A percentile compares a stretch with the other conserved stretches of the same genome.
Evolutionary conservation across 2,888 invertebrate genomes (phyloP).

Genomic region (Drosophila yooni): DNA sequence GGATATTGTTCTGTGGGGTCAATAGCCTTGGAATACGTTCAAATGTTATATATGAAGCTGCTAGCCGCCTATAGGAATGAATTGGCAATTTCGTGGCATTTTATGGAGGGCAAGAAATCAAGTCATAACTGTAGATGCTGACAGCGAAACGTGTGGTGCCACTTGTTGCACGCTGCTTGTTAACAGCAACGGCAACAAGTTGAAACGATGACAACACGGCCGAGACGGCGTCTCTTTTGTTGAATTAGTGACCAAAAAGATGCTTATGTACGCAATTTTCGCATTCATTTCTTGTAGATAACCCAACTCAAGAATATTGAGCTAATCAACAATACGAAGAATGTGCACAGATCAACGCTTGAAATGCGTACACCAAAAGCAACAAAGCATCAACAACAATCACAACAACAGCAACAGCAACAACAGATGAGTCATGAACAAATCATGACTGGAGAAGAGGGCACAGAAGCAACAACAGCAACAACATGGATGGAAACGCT

Average conservation of each 20-base stretch:
- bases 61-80: constrained; percentile 58
- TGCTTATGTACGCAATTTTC: constrained; percentile 26
- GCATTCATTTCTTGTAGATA: constrained; percentile 82
- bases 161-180: constrained; percentile 49
- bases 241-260: constrained; percentile 37
- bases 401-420: constrained; percentile 28
- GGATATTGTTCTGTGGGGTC: constrained; percentile 38
- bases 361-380: constrained; percentile 71
- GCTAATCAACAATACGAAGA: constrained; percentile 83
- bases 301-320: constrained; percentile 87
- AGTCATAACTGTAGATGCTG: constrained; percentile 66
- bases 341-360: constrained; percentile 78
- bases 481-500: constrained; percentile 69
- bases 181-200: constrained; percentile 26
- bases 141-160: constrained; percentile 34
- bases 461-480: constrained; percentile 40
- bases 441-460: constrained; percentile 42
- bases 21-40: constrained; percentile 42
- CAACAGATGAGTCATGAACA: constrained; percentile 38
- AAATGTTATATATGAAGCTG: constrained; percentile 44
- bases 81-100: constrained; percentile 63
- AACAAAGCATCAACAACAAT: constrained; percentile 29
- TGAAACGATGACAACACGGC: constrained; percentile 2
- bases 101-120: constrained; percentile 59
- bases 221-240: constrained; percentile 28